These are phyloP conservation scores for Prorops nasuta DNA, from an alignment of 1,140 invertebrate species.

Conservation along the genomic window DNA sequence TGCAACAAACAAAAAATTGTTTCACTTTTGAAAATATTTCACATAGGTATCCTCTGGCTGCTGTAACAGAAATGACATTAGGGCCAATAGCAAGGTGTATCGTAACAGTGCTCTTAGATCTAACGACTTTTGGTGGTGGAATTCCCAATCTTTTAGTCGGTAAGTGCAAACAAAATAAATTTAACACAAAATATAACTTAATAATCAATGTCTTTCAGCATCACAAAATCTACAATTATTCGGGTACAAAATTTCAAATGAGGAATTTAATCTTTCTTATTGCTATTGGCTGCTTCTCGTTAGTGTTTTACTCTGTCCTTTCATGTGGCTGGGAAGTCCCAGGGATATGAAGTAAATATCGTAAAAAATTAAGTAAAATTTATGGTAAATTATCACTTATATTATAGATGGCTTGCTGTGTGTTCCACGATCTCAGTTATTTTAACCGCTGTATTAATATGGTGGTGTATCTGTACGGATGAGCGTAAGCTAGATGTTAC, in stretches of 20 bases:
- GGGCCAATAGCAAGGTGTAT: conserved; percentile 60
- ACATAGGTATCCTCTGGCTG: conserved; percentile 73
- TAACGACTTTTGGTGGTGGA: conserved; percentile 71
- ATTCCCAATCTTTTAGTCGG: conserved; percentile 77
- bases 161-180: conserved; percentile 41
- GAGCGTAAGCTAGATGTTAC: conserved; percentile 26
- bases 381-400: conserved; percentile 1
- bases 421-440: conserved; percentile 33
- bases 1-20: conserved; percentile 1
- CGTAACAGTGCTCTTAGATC: conserved; percentile 68
- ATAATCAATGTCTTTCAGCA: conserved; percentile 54
- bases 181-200: not conserved
- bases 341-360: conserved; percentile 76
- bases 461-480: conserved; percentile 48
- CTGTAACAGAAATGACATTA: conserved; percentile 71
- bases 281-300: conserved; percentile 75
- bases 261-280: conserved; percentile 66
- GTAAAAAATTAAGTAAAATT: conserved; percentile 6
- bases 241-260: conserved; percentile 64
- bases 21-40: no score
- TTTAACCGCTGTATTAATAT: conserved; percentile 41
- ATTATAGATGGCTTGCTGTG: conserved; percentile 37
- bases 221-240: conserved; percentile 75
- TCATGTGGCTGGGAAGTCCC: conserved; percentile 81
- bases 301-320: conserved; percentile 67